Evolutionary conservation across 2,797 vertebrate genomes (phyloP).

Genomic region (Microctenopoma steveboyesi): DNA sequence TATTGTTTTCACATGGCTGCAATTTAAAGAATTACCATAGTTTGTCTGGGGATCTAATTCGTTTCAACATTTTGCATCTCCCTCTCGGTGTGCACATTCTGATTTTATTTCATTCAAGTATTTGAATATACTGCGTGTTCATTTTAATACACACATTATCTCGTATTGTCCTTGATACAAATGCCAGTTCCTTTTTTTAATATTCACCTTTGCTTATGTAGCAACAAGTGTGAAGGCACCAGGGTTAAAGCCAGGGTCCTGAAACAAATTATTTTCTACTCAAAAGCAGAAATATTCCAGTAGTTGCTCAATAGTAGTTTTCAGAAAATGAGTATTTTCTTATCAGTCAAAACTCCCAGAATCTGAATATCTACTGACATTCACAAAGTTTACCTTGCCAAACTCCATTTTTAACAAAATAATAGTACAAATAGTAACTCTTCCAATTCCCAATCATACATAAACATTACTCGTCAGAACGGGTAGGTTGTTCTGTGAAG

Average conservation of each 20-base stretch:
- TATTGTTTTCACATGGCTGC: conserved; percentile 32
- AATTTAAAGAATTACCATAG: conserved; percentile 22
- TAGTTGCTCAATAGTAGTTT: background rate
- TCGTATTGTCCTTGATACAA: conserved; percentile 31
- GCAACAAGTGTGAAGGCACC: conserved; percentile 17
- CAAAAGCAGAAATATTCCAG: background rate
- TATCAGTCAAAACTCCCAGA: too few relatives aligned
- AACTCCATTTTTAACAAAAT: background rate
- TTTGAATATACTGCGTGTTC: conserved; percentile 64
- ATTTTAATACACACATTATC: conserved; percentile 50
- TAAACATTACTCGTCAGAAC: background rate
- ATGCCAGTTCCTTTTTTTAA: conserved; percentile 5
- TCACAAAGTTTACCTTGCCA: too few relatives aligned
- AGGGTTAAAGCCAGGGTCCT: conserved; percentile 20
- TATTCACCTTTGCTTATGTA: conserved; percentile 12
- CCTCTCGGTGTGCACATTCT: conserved; percentile 36
- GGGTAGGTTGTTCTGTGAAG: background rate
- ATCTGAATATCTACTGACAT: too few relatives aligned
- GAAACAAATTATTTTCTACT: background rate
- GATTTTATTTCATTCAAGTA: conserved; percentile 38
- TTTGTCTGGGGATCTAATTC: conserved; percentile 21
- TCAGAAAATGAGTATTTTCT: too few relatives aligned
- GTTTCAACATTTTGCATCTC: conserved; percentile 30
- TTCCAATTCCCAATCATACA: background rate
- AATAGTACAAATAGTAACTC: background rate